Conservation (phyloP, 2,797 vertebrate species). For the Clamator glandarius region DNA sequence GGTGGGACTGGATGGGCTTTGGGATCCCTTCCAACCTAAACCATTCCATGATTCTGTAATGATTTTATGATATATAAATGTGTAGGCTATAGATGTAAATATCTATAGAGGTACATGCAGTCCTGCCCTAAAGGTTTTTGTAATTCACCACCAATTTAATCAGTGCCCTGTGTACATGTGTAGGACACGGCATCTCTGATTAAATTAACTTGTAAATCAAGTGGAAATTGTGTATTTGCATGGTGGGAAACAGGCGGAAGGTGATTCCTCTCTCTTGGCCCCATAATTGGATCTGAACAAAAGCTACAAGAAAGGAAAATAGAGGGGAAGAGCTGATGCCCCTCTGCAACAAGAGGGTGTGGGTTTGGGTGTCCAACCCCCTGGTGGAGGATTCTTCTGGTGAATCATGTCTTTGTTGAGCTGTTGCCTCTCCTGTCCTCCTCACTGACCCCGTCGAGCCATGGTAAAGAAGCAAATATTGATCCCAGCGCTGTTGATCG, state of each 20-base stretch:
- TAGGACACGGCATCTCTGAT: constrained; percentile 39
- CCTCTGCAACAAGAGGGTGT: not conserved
- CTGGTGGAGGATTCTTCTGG: not conserved
- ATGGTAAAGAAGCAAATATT: not conserved
- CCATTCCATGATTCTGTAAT: too few relatives aligned
- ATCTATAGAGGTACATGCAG: not conserved
- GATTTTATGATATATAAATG: too few relatives aligned
- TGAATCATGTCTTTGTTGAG: not conserved
- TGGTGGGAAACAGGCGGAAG: not conserved
- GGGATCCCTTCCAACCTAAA: too few relatives aligned
- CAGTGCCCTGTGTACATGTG: constrained; percentile 18
- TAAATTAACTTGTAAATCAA: constrained; percentile 67
- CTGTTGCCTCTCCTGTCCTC: not conserved
- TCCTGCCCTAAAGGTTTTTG: constrained; percentile 13
- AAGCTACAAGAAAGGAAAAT: not conserved
- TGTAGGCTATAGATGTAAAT: not conserved
- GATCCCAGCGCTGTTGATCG: not conserved
- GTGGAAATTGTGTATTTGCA: constrained; percentile 12
- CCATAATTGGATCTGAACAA: not conserved
- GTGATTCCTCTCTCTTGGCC: not conserved
- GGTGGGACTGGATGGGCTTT: too few relatives aligned
- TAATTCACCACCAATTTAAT: constrained; percentile 35
- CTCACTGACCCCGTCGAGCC: not conserved
- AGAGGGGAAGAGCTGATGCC: not conserved
- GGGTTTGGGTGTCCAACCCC: not conserved